Conservation (phyloP, 2,797 vertebrate species). For the Paguma larvata region DNA sequence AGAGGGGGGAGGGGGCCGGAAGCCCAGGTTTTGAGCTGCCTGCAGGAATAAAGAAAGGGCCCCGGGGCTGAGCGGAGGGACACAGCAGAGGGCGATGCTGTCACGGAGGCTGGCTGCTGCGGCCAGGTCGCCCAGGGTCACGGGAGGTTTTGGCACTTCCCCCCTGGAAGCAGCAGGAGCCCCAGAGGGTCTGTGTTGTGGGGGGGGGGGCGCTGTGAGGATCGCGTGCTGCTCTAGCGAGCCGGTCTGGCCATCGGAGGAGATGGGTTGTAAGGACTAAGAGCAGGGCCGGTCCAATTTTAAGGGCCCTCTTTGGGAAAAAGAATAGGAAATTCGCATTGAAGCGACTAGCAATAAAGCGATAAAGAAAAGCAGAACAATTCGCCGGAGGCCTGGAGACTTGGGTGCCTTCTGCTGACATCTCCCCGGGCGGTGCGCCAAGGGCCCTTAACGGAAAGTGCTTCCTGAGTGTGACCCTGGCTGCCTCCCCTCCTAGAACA, state of each 20-base stretch:
- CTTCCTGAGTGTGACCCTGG: background rate
- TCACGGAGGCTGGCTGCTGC: accelerated
- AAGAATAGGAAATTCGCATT: background rate
- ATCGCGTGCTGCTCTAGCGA: background rate
- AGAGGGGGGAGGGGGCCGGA: background rate
- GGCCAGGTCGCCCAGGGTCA: background rate
- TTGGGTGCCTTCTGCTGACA: background rate
- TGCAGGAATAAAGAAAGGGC: background rate
- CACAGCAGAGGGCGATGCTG: accelerated
- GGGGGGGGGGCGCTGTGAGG: background rate
- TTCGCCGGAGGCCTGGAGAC: background rate
- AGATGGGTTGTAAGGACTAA: background rate
- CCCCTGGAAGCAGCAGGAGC: background rate
- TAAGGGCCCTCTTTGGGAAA: background rate
- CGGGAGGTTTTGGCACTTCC: background rate
- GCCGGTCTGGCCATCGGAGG: background rate
- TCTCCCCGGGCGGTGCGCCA: background rate
- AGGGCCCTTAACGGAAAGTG: background rate
- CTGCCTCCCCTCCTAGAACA: background rate
- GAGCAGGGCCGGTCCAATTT: background rate
- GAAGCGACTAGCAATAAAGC: background rate
- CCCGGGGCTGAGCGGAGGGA: background rate
- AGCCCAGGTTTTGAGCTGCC: background rate
- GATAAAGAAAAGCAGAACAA: background rate
- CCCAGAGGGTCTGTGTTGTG: background rate